Evolutionary conservation across 1,140 invertebrate genomes (phyloP), one percentile per base, ranked within the genome.

Genomic region (Penaeus chinensis): DNA sequence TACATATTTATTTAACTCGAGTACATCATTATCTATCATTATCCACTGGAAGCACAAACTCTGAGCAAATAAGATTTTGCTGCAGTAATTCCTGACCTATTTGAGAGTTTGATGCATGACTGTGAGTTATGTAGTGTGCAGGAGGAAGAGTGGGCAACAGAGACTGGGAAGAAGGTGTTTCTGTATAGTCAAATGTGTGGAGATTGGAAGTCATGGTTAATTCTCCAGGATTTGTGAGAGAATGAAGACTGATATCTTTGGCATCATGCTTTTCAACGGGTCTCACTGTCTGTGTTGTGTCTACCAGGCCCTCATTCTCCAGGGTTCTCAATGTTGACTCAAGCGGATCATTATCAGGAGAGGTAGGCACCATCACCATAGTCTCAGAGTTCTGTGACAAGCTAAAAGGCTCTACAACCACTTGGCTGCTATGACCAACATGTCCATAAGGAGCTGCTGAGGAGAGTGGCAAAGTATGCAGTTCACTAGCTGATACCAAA

Each of bases 21-120:
- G 47, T 2, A 47, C 7, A 47, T 47, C 47, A 47, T 47, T 86
- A 86, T 86, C 84, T 86, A 74, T 65, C 69, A 54, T 24, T 66
- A 79, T 74, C 78, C n/a, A 81, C 84, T 42, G 84, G 84, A 74
- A 86, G 84, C 32, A 86, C 78, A 71, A 86, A 86, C 16, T 86
- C 84, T 47, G 84, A 77, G 62, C 77, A 81, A 47, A 86, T 86
- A 18, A 86, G 61, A 69, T 80, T 86, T 86, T 37, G 66, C 65
- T 80, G 84, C 47, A 86, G 37, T 37, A 86, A 71, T n/a, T 86
- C 84, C 27, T 86, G 84, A 61, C 32, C 80, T 54, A 83, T 69
- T 71, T 83, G 82, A 60, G 84, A 37, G 63, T 54, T 81, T 66
- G 78, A 71, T 32, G 71, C 62, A 37, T 86, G 84, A 69, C 77